Evolutionary conservation across 2,797 vertebrate genomes (phyloP), one percentile per base, ranked within the genome.

Genomic region (Erethizon dorsatum): DNA sequence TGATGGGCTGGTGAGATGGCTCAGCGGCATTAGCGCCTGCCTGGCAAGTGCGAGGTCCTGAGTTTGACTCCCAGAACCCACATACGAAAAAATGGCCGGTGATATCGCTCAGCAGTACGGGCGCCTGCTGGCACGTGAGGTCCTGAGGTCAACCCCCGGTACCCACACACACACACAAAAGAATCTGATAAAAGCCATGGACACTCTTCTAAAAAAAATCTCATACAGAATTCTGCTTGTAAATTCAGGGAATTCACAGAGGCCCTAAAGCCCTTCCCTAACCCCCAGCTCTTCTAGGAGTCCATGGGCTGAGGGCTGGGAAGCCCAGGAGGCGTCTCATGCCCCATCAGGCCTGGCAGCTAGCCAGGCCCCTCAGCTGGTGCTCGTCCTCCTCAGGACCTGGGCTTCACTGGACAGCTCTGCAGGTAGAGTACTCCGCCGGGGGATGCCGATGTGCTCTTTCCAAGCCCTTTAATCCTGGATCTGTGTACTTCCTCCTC

Each of bases 391-490:
- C 57, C 45, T 67, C 54, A 5, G 52, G 83, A 80, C 26, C 31
- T 20, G 56, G 63, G 90, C 92, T 89, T 83, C 45, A 56, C 86
- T 61, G 45, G 20, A 85, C 83, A 77, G 88, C 56, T 90, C 63
- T 84, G 57, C 84, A 82, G 71, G 83, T 54, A 54, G 63, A n/a
- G 14, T 1, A 4, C 83, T 50, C 37, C 79, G 50, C 88, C 67
- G 31, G 94, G 69, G 4, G 69, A 75, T 67, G 61, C 31, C 33
- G 56, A 37, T 41, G 37, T 61, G 57, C 61, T 41, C n/a, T 14
- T 47, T 54, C 22, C 24, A 50, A 77, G 22, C 31, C 83, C 73
- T 79, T 67, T 8, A n/a, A 86, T 9, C 78, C 45, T 24, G 22
- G 75, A 65, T 86, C 88, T 56, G 59, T 10, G 33, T 71, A 33